Evolutionary conservation across 2,797 vertebrate species (phyloP).

Genomic region (Rallus crepitans): DNA sequence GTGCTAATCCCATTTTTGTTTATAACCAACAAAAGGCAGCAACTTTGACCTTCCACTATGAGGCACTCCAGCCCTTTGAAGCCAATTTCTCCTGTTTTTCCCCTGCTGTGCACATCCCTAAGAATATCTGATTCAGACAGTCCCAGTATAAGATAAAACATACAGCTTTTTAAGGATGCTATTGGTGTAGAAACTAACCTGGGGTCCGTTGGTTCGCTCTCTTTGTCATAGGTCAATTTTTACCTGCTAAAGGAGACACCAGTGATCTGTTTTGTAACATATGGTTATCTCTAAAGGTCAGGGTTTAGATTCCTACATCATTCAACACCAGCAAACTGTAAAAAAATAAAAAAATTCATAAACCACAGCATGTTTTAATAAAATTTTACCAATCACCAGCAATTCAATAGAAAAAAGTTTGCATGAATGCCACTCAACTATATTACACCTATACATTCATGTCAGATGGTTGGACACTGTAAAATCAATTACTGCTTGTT

Average conservation of each 20-base stretch:
- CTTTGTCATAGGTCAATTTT: neutral
- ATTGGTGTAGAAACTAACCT: neutral
- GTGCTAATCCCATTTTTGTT: neutral
- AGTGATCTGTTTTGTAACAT: neutral
- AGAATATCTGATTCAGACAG: neutral
- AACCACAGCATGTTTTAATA: neutral
- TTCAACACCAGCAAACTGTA: neutral
- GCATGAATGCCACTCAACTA: neutral
- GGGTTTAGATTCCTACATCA: neutral
- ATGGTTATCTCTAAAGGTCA: neutral
- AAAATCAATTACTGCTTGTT: conserved; percentile 20
- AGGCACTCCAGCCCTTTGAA: neutral
- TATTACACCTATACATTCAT: neutral
- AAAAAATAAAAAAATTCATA: neutral
- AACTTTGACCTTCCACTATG: neutral
- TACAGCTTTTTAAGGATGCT: neutral
- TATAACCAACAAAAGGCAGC: neutral
- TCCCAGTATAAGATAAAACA: neutral
- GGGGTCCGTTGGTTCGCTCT: neutral
- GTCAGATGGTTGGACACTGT: neutral
- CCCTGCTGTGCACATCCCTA: neutral
- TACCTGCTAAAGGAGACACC: neutral
- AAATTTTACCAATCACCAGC: neutral
- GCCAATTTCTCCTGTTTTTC: neutral
- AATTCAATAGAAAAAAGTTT: neutral